Percentiles rank a stretch among this genome's conserved stretches.
Conservation (phyloP, 2,888 invertebrate genomes). For the Tiliacea citrago region DNA sequence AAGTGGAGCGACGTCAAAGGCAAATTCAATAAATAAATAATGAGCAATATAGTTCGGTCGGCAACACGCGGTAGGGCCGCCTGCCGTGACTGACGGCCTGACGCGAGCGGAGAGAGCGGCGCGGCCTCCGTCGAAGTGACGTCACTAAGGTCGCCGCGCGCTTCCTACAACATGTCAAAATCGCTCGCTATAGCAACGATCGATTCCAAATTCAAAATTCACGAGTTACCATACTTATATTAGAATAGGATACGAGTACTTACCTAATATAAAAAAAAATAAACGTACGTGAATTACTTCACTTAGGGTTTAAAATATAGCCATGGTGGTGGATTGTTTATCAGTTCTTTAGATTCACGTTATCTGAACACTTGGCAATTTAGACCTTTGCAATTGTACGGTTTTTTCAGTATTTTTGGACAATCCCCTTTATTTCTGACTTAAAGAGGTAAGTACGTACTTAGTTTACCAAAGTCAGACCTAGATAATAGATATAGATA, state of each 20-base stretch:
- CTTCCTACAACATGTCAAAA: constrained; percentile 80
- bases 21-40: constrained; percentile 78
- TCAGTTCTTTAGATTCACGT: constrained; percentile 5
- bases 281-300: not conserved
- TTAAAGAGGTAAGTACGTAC: too few relatives aligned
- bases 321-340: not conserved
- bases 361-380: constrained; percentile 24
- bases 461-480: not conserved
- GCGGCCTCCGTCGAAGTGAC: constrained; percentile 77
- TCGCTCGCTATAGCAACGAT: constrained; percentile 61
- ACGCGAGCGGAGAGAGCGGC: constrained; percentile 78
- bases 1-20: constrained; percentile 68
- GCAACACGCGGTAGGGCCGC: constrained; percentile 60
- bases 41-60: constrained; percentile 70
- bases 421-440: too few relatives aligned
- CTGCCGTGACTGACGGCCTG: constrained; percentile 51
- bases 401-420: too few relatives aligned
- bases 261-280: not conserved
- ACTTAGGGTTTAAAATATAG: not conserved
- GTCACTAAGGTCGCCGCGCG: constrained; percentile 82
- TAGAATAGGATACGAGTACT: not conserved
- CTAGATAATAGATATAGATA: not conserved
- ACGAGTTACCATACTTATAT: not conserved
- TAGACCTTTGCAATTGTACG: not conserved
- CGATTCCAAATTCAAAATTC: constrained; percentile 53